Evolutionary conservation across 2,797 vertebrate genomes (phyloP).

Genomic region (Myiotriccus ornatus): DNA sequence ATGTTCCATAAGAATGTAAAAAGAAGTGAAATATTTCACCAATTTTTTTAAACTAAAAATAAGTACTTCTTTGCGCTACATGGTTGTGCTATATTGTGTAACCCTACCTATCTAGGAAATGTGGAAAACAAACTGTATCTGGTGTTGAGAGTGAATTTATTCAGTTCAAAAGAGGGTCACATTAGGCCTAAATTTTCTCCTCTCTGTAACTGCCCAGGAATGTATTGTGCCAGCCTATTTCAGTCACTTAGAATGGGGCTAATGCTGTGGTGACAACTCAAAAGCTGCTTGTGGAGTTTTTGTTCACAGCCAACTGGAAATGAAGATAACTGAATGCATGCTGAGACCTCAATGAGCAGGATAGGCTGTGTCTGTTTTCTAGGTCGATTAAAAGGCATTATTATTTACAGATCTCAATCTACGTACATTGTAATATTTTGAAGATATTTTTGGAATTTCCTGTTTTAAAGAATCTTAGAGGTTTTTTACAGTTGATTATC

Average conservation of each 20-base stretch:
- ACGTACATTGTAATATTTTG: not conserved
- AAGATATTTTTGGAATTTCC: not conserved
- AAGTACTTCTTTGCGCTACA: not conserved
- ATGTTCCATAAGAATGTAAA: not conserved
- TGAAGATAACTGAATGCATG: not conserved
- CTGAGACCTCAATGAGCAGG: not conserved
- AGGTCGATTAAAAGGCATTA: not conserved
- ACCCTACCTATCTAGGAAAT: not conserved
- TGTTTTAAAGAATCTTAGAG: not conserved
- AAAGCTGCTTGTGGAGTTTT: not conserved
- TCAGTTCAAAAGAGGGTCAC: not conserved
- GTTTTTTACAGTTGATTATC: not conserved
- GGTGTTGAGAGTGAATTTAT: not conserved
- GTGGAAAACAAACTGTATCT: not conserved
- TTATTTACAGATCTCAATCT: not conserved
- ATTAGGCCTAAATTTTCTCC: not conserved
- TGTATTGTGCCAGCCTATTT: not conserved
- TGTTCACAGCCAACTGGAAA: not conserved
- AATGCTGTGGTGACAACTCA: not conserved
- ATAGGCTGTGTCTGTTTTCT: not conserved
- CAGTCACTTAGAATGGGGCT: not conserved
- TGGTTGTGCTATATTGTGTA: not conserved
- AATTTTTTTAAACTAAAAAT: not conserved
- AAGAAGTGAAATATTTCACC: not conserved
- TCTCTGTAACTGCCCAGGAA: not conserved